Evolutionary conservation across 2,797 vertebrate species (phyloP).

Genomic region (Melanotaenia pygmaea): DNA sequence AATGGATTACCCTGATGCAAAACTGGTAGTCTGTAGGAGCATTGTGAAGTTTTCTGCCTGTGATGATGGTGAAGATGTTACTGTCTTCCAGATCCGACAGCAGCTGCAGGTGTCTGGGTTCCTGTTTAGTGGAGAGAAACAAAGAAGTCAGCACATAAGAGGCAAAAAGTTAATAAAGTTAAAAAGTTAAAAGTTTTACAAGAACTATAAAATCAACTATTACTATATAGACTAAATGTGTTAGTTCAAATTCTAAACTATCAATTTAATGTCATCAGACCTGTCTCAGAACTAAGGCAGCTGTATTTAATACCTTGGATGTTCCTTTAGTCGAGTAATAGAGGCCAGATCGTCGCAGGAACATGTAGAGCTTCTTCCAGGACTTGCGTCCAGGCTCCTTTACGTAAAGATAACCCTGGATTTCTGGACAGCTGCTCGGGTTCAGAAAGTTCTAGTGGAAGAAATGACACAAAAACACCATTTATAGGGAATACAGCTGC

Average conservation of each 20-base stretch:
- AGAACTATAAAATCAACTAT: background rate
- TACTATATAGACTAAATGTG: background rate
- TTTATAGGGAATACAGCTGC: background rate
- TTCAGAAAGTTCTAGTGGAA: constrained; percentile 92
- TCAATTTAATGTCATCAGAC: background rate
- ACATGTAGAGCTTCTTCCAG: constrained; percentile 96
- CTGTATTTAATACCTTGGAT: constrained; percentile 87
- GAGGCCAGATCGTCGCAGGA: constrained; percentile 93
- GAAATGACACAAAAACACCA: background rate
- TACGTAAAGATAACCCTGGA: constrained; percentile 94
- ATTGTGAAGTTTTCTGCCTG: constrained; percentile 90
- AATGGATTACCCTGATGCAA: constrained; percentile 91
- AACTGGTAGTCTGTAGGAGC: constrained; percentile 94
- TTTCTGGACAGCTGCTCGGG: constrained; percentile 95
- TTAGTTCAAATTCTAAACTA: background rate
- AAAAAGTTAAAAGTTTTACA: background rate
- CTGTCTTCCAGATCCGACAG: constrained; percentile 94
- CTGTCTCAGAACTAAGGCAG: background rate
- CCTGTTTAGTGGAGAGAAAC: constrained; percentile 74
- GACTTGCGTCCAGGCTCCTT: constrained; percentile 95
- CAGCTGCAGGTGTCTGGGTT: constrained; percentile 94
- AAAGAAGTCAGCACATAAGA: background rate
- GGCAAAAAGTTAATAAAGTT: background rate
- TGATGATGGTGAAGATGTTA: constrained; percentile 89
- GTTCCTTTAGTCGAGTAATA: constrained; percentile 97